Evolutionary conservation across 2,797 vertebrate genomes (phyloP).

Genomic region (Sarcoramphus papa): DNA sequence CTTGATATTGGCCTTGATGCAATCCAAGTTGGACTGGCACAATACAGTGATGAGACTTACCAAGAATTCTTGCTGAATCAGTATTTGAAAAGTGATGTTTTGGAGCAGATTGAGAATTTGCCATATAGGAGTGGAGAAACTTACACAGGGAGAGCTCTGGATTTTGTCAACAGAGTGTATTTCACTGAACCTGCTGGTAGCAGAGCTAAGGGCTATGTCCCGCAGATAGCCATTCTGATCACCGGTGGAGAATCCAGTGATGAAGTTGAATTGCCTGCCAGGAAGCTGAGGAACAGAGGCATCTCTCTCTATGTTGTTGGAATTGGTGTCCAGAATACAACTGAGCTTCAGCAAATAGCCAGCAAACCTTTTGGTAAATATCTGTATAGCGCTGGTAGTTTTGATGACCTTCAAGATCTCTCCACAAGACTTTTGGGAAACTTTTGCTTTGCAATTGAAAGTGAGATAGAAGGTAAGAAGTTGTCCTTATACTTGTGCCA

Average conservation of each 20-base stretch:
- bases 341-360: constrained; percentile 72
- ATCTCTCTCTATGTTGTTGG: constrained; percentile 78
- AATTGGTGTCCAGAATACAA: constrained; percentile 64
- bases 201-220: constrained; percentile 64
- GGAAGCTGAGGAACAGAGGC: constrained; percentile 65
- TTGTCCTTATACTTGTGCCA: not conserved
- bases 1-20: constrained; percentile 75
- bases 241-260: constrained; percentile 78
- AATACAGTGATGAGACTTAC: constrained; percentile 72
- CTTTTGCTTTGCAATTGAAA: constrained; percentile 72
- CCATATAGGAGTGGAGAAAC: constrained; percentile 70
- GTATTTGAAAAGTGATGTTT: constrained; percentile 68
- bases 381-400: constrained; percentile 65
- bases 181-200: constrained; percentile 75
- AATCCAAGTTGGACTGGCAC: constrained; percentile 78
- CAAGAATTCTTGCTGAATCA: constrained; percentile 78
- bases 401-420: constrained; percentile 67
- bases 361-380: constrained; percentile 76
- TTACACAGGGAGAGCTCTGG: constrained; percentile 75
- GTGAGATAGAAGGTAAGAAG: constrained; percentile 73
- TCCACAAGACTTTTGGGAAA: constrained; percentile 64
- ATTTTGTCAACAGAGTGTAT: constrained; percentile 67
- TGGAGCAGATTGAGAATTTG: constrained; percentile 69
- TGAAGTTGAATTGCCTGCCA: constrained; percentile 62
- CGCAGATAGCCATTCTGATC: constrained; percentile 81